phyloP scores from a whole-genome alignment of 2,113 vertebrate species.

The Stigmatopora argus region DNA sequence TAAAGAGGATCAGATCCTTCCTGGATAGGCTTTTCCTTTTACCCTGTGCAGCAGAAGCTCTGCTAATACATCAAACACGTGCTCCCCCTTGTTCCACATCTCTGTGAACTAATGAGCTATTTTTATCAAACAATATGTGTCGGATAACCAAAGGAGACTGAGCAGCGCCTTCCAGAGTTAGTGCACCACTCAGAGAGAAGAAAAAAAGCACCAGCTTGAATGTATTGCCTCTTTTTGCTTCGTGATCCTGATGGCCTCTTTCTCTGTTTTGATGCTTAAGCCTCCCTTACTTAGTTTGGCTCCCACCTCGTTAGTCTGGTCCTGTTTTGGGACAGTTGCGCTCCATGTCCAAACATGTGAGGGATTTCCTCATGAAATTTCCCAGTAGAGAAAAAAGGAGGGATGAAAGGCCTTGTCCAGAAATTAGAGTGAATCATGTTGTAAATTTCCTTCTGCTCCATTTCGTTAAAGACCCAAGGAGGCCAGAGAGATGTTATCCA shows the following conservation, averaged over 20 bases:
- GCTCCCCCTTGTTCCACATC: slow-evolving; percentile 20
- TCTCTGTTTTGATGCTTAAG: slow-evolving; percentile 64
- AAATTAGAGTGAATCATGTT: slow-evolving; percentile 60
- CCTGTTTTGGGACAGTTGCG: slow-evolving; percentile 58
- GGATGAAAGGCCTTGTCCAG: slow-evolving; percentile 58
- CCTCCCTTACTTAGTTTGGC: slow-evolving; percentile 61
- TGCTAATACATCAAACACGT: slow-evolving; percentile 53
- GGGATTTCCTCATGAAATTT: slow-evolving; percentile 64
- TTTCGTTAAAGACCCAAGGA: slow-evolving; percentile 32
- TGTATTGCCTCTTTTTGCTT: slow-evolving; percentile 57
- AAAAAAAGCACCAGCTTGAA: slow-evolving; percentile 39
- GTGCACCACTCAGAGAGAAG: slow-evolving; percentile 57
- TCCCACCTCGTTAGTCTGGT: slow-evolving; percentile 57
- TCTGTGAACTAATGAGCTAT: slow-evolving; percentile 54
- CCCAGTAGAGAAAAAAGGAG: slow-evolving; percentile 28
- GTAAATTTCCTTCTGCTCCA: slow-evolving; percentile 58
- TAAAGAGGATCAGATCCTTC: slow-evolving; percentile 61
- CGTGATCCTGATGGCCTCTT: slow-evolving; percentile 60
- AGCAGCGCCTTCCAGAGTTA: slow-evolving; percentile 48
- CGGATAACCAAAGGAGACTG: slow-evolving; percentile 43
- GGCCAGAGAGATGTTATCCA: slow-evolving; percentile 27
- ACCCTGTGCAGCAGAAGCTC: slow-evolving; percentile 51
- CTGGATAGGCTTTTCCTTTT: slow-evolving; percentile 57
- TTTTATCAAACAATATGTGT: slow-evolving; percentile 55
- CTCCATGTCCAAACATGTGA: slow-evolving; percentile 57